Base-by-base conservation (phyloP, 2,797 vertebrate genomes). In the Neosilurus mollespiculum region DNA sequence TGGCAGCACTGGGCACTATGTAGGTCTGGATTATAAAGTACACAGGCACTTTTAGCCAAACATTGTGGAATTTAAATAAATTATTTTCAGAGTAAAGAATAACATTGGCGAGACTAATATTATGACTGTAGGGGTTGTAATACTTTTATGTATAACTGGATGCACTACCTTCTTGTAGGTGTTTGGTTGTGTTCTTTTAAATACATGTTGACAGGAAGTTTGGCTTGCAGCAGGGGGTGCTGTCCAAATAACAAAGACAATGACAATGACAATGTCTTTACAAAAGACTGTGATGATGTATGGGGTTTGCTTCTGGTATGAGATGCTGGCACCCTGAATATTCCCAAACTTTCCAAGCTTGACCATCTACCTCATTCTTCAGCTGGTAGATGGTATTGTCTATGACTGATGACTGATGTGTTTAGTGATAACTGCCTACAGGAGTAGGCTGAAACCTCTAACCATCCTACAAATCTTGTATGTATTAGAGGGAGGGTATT, bases 1-100 rank as follows among this genome's bases (percentile, higher is more conserved):
- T 94, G 92, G 97, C 96, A 0, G 96, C 97, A 56, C 93, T 93
- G 12, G 97, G 97, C 88, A 96, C 95, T 54, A 99, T 98, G 89
- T 98, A 98, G 43, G 96, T 97, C 98, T 99, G 92, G 3, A 91
- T 26, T 70, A 64, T n/a, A 54, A 73, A n/a, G 43, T 43, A 43
- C 43, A 43, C 4, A n/a, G 22, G 37, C 49, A 70, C 4, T 54
- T 30, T 56, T 20, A 30, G 51, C 24, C 15, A 73, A 8, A 26
- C 24, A 16, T 24, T 49, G 12, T 0, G n/a, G 49, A 71, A 37
- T 51, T 70, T n/a, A 10, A 12, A 37, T 71, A 56, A 75, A 56
- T 34, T 30, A 11, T 34, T 12, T 75, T 58, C 9, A 58, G 26
- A 9, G n/a, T 75, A 20, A 56, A 20, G 9, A 9, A 56, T 11